Conservation (phyloP, 2,113 vertebrate genomes). For the Amblyornis subalaris region DNA sequence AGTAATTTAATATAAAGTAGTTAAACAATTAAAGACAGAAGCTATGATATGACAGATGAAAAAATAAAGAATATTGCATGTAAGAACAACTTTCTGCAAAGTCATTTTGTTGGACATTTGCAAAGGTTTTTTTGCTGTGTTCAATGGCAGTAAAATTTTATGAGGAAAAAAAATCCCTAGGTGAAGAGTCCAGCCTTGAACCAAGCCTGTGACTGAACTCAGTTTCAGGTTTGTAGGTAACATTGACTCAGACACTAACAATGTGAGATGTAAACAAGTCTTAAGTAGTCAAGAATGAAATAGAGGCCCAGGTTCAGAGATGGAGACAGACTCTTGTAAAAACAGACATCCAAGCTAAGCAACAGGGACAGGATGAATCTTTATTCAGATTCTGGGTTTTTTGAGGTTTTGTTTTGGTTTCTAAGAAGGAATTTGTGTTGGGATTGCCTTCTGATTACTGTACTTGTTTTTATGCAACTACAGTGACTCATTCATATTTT, state of each 20-base stretch:
- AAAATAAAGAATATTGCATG: neutral
- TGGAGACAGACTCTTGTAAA: neutral
- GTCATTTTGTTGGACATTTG: neutral
- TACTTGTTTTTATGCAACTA: neutral
- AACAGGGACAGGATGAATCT: neutral
- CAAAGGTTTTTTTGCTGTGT: neutral
- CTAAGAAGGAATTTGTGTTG: neutral
- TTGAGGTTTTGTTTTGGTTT: neutral
- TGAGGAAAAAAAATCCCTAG: neutral
- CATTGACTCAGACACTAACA: neutral
- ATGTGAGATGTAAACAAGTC: neutral
- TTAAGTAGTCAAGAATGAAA: neutral
- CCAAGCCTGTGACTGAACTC: neutral
- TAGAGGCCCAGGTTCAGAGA: neutral
- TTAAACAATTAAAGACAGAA: neutral
- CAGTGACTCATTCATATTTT: neutral
- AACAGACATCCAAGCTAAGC: neutral
- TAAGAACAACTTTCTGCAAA: neutral
- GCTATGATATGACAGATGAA: neutral
- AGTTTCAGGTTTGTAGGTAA: neutral
- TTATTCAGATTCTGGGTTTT: neutral
- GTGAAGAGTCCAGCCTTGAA: neutral
- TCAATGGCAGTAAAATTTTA: neutral
- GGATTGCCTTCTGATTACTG: neutral
- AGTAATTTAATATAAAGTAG: neutral